These are phyloP conservation scores for Sebastes alutus DNA, from an alignment of 2,797 vertebrate species.

Conservation along the genomic window DNA sequence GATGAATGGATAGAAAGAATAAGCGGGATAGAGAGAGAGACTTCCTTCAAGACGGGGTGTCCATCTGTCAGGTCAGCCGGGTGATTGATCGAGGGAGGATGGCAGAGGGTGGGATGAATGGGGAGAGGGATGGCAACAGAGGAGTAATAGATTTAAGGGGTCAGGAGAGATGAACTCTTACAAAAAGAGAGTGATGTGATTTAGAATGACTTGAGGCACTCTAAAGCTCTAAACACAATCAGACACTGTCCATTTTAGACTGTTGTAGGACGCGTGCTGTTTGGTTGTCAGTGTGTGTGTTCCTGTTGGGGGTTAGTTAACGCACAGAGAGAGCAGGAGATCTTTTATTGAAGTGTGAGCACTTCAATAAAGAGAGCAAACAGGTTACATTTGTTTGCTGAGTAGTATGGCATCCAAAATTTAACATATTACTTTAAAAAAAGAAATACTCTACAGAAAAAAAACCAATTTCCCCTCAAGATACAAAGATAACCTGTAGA, in stretches of 20 bases:
- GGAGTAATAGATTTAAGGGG: slow-evolving; percentile 67
- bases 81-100: slow-evolving; percentile 63
- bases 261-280: slow-evolving; percentile 11
- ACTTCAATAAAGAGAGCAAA: background rate
- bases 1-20: slow-evolving; percentile 7
- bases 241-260: slow-evolving; percentile 35
- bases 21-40: slow-evolving; percentile 30
- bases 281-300: slow-evolving; percentile 28
- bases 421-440: background rate
- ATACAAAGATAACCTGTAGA: background rate
- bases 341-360: slow-evolving; percentile 4
- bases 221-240: slow-evolving; percentile 57
- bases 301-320: slow-evolving; percentile 17
- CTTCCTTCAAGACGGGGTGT: slow-evolving; percentile 44
- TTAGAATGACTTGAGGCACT: slow-evolving; percentile 60
- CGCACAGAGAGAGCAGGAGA: slow-evolving; percentile 9
- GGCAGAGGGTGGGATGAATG: slow-evolving; percentile 50
- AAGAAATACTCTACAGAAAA: too few species aligned
- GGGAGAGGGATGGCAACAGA: slow-evolving; percentile 45
- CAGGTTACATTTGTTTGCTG: background rate
- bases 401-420: background rate
- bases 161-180: slow-evolving; percentile 70
- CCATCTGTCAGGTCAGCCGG: slow-evolving; percentile 69
- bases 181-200: slow-evolving; percentile 67
- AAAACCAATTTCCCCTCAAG: background rate